A percentile compares a stretch with the other conserved stretches of the same genome.
Evolutionary conservation across 53 echinoderm and acorn worm genomes (phyloP).

Genomic region (Holothuria leucospilota): DNA sequence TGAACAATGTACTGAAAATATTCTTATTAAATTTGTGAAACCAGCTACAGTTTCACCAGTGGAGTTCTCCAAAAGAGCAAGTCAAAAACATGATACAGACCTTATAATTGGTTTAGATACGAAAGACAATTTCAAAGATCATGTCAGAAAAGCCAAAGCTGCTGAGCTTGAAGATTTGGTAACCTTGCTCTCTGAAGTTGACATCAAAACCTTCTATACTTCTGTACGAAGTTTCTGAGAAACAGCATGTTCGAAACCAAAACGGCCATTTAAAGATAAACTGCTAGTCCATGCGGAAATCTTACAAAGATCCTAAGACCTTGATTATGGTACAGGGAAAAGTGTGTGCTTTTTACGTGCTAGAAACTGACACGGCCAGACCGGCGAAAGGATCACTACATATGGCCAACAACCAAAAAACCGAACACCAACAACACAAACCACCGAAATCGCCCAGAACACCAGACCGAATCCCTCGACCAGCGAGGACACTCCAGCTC

Average conservation of each 20-base stretch:
- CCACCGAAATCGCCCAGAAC: too few relatives aligned
- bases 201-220: conserved; percentile 49
- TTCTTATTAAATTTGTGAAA: conserved; percentile 56
- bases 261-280: conserved; percentile 51
- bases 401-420: too few relatives aligned
- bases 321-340: too few relatives aligned
- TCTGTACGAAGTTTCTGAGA: conserved; percentile 61
- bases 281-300: conserved; percentile 43
- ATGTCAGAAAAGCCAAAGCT: neutral
- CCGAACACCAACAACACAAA: too few relatives aligned
- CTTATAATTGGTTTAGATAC: conserved; percentile 58
- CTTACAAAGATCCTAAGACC: too few relatives aligned
- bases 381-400: too few relatives aligned
- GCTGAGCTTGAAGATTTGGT: too few relatives aligned
- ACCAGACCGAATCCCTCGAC: too few relatives aligned
- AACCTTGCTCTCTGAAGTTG: conserved; percentile 21
- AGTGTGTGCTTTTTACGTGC: too few relatives aligned
- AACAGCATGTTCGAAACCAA: conserved; percentile 38
- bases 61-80: conserved; percentile 42
- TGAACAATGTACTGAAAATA: conserved; percentile 44
- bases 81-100: conserved; percentile 53
- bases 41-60: conserved; percentile 36
- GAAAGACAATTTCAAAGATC: conserved; percentile 43
- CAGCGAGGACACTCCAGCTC: too few relatives aligned
- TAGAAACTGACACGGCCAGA: too few relatives aligned